phyloP scores from a whole-genome alignment of 1,140 invertebrate species.

The Polypedilum vanderplanki region DNA sequence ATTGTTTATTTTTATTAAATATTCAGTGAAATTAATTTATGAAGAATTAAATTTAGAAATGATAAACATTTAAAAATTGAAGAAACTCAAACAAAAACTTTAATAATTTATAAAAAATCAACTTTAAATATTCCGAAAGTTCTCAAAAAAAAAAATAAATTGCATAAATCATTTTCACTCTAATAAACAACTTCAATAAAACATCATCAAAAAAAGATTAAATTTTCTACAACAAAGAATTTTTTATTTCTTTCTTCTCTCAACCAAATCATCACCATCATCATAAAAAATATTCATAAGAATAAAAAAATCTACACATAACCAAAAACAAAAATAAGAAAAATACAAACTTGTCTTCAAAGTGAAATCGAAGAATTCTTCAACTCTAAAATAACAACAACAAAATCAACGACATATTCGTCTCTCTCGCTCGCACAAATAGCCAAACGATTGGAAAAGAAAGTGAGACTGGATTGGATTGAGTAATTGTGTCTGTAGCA shows the following conservation, averaged over 20 bases:
- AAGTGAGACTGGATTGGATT: background rate
- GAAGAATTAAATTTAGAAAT: no score
- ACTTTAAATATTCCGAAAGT: no score
- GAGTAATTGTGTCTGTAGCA: background rate
- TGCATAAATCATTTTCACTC: background rate
- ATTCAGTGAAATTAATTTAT: no score
- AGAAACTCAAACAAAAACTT: no score
- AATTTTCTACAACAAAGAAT: background rate
- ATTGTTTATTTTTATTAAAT: no score
- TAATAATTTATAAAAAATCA: no score
- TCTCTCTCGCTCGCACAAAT: background rate
- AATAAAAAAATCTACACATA: background rate
- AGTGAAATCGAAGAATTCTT: background rate
- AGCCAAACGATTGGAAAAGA: background rate
- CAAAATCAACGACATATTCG: no score
- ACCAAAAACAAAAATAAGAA: background rate
- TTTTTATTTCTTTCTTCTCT: background rate
- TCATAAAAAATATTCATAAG: background rate
- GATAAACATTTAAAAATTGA: no score
- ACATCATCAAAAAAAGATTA: background rate
- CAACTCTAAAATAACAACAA: no score
- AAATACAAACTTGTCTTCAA: slow-evolving; percentile 6
- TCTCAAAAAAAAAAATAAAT: no score
- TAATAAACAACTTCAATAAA: background rate
- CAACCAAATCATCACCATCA: background rate